Conservation (phyloP, 2,888 invertebrate genomes). For the Ormyrus rosae region DNA sequence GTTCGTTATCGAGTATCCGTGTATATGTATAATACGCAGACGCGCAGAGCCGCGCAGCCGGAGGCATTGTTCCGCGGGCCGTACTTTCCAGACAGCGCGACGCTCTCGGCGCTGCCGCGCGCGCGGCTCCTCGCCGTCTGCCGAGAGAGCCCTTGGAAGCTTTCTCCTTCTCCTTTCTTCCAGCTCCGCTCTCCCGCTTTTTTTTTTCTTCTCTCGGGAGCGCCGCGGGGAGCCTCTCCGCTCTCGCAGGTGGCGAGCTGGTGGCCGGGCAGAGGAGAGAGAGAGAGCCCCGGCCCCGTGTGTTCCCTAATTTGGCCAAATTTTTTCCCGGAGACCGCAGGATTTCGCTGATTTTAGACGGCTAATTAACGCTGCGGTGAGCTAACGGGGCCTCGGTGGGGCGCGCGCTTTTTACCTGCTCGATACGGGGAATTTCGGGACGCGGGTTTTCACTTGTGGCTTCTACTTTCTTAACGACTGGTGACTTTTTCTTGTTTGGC, state of each 20-base stretch:
- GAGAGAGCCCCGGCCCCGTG: neutral
- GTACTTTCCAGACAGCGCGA: conserved; percentile 55
- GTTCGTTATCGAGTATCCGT: conserved; percentile 69
- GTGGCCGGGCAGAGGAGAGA: neutral
- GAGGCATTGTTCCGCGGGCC: conserved; percentile 41
- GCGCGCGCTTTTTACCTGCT: neutral
- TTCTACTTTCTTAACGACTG: no score
- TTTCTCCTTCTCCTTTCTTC: neutral
- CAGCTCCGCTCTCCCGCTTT: neutral
- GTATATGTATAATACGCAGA: neutral
- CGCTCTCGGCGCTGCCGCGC: neutral
- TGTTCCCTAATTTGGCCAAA: conserved; percentile 11
- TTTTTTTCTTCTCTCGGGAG: conserved; percentile 23
- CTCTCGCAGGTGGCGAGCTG: conserved; percentile 28
- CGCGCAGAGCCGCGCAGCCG: neutral
- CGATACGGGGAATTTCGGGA: no score
- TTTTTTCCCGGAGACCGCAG: conserved; percentile 11
- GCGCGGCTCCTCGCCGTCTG: conserved; percentile 54
- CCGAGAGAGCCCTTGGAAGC: neutral
- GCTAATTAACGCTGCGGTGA: conserved; percentile 8
- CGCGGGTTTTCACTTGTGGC: no score
- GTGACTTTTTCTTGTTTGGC: no score
- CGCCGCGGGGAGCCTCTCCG: conserved; percentile 42
- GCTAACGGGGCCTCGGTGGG: no score
- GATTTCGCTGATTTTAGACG: neutral